These are phyloP conservation scores for Crotalus viridis DNA, from an alignment of 2,113 vertebrate genomes.

Conservation along the genomic window DNA sequence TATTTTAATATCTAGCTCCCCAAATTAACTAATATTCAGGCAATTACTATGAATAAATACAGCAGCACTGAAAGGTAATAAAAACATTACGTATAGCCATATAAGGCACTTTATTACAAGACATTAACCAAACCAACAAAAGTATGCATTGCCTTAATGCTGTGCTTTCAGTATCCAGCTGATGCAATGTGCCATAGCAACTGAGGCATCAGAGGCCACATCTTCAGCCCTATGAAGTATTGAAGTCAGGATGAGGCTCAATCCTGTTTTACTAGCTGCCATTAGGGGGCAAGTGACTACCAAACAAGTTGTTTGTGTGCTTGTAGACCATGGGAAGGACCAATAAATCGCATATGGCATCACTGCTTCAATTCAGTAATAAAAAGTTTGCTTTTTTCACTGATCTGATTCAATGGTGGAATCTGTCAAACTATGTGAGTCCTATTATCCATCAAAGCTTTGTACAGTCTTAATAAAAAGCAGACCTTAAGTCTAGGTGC, in stretches of 20 bases:
- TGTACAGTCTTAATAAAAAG: background rate
- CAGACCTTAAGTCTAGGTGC: background rate
- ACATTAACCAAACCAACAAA: background rate
- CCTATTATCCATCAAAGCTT: background rate
- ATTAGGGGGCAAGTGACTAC: background rate
- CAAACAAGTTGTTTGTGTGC: background rate
- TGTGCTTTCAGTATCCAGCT: background rate
- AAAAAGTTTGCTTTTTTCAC: background rate
- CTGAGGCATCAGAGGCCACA: background rate
- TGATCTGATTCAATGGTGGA: background rate
- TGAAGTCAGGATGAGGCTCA: background rate
- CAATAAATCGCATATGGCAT: background rate
- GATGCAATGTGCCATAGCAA: background rate
- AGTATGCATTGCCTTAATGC: background rate
- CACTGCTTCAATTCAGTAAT: background rate
- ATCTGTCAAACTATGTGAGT: background rate
- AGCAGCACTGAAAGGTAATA: slow-evolving; percentile 32
- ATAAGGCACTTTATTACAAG: slow-evolving; percentile 13
- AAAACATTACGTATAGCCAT: slow-evolving; percentile 21
- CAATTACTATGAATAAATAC: background rate
- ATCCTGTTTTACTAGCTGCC: background rate
- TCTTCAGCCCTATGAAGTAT: background rate
- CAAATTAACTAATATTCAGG: background rate
- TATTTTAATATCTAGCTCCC: background rate
- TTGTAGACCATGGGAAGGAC: background rate